A percentile compares a stretch with the other conserved stretches of the same genome.
These are phyloP conservation scores for Chelonus formosanus DNA, from an alignment of 2,888 invertebrate species.

Conservation along the genomic window DNA sequence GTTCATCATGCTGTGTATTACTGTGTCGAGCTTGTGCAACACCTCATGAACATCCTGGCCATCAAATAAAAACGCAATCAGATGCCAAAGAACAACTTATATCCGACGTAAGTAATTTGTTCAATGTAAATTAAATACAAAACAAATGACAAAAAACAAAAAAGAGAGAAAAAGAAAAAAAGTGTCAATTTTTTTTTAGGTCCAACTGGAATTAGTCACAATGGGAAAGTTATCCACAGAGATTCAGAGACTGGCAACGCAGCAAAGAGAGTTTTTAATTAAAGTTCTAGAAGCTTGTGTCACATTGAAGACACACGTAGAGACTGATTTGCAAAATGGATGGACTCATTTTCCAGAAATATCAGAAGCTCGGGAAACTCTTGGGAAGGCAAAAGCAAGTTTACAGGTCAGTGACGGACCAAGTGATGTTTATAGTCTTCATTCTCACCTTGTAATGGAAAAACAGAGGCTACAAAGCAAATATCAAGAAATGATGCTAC, in stretches of 20 bases:
- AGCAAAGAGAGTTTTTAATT: constrained; percentile 77
- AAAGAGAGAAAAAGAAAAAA: neutral
- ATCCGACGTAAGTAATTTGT: constrained; percentile 66
- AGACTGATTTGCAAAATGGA: constrained; percentile 77
- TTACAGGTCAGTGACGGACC: constrained; percentile 71
- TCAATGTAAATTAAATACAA: constrained; percentile 8
- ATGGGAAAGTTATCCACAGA: constrained; percentile 76
- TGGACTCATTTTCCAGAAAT: constrained; percentile 73
- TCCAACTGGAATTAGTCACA: constrained; percentile 73
- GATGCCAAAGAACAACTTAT: constrained; percentile 75
- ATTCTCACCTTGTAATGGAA: constrained; percentile 71
- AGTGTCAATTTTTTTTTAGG: constrained; percentile 50
- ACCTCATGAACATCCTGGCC: constrained; percentile 73
- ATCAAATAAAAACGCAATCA: constrained; percentile 74
- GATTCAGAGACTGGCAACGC: constrained; percentile 75
- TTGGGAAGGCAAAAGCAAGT: constrained; percentile 71
- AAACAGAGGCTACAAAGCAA: constrained; percentile 75
- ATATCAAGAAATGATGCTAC: constrained; percentile 77
- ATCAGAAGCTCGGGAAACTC: constrained; percentile 72
- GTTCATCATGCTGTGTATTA: constrained; percentile 72
- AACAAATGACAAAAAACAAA: neutral
- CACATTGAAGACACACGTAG: constrained; percentile 78
- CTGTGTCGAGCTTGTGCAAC: constrained; percentile 76
- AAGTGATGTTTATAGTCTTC: constrained; percentile 71
- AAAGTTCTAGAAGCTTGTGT: constrained; percentile 80